Conservation (phyloP, 2,888 invertebrate genomes). For the Priocnemis perturbator region DNA sequence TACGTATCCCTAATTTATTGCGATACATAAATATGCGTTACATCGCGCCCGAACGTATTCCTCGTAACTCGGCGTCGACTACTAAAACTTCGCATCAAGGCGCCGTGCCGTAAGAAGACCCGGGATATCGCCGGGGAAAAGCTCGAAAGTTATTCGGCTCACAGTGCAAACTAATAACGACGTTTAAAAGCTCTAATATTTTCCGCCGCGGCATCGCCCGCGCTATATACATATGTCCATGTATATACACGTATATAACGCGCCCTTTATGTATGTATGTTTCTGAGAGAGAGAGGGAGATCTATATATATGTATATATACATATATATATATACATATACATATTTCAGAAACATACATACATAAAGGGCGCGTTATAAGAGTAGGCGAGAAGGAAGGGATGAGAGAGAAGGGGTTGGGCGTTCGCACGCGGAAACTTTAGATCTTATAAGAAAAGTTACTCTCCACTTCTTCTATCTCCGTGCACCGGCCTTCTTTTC, state of each 20-base stretch:
- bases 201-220: slow-evolving; percentile 49
- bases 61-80: neutral
- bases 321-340: neutral
- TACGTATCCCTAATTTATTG: no score
- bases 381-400: no score
- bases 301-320: neutral
- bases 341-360: neutral
- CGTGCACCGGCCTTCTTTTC: slow-evolving; percentile 29
- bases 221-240: neutral
- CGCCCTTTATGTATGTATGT: no score
- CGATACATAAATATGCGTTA: no score
- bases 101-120: neutral
- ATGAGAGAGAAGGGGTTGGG: slow-evolving; percentile 27
- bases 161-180: slow-evolving; percentile 70
- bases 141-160: slow-evolving; percentile 63
- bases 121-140: neutral
- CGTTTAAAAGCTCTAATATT: slow-evolving; percentile 71
- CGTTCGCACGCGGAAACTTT: slow-evolving; percentile 70
- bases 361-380: no score
- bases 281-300: no score
- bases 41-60: no score
- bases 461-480: slow-evolving; percentile 59
- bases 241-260: slow-evolving; percentile 2
- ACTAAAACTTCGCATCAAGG: neutral
- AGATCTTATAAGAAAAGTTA: slow-evolving; percentile 73